Evolutionary conservation across 2,797 vertebrate species (phyloP), one percentile per base, ranked within the genome.

Genomic region (Clarias fuscus): DNA sequence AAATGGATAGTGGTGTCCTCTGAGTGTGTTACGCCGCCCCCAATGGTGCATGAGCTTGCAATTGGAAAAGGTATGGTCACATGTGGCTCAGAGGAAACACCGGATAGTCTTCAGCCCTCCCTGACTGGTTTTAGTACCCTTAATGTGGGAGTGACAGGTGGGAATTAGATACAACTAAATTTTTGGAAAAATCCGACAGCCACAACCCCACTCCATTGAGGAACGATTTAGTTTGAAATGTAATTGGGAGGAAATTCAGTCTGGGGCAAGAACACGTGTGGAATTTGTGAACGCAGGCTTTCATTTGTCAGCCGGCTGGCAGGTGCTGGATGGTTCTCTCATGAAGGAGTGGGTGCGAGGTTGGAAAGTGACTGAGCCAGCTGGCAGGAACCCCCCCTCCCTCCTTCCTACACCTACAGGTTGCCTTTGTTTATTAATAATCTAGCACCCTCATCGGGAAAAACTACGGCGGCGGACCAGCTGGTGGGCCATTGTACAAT

Each of bases 361-460:
- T 80, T 76, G 90, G 48, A 73, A 86, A 82, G 56, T 90, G 77
- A 70, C 89, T 53, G 40, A 85, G 91, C 91, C 93, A 94, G 92
- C 92, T 94, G 93, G 90, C 91, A 84, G 84, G 70, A 73, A 87
- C 65, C 78, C 85, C 22, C 37, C 20, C 10, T 53, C 33, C 37
- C 75, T 59, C 59, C 81, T 82, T 84, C 75, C 82, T 80, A 48
- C 79, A 84, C 86, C 86, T 87, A 90, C 89, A 89, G 92, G 92
- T 87, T 90, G 90, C 88, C 87, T 91, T 93, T 95, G 92, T 94
- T 92, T 92, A 94, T 95, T 93, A 93, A 93, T 90, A 93, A 92
- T 91, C 90, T 91, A 91, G 84, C 80, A 89, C 90, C 88, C 88
- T 91, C 83, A 62, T 87, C 86, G 84, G 88, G 59, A 61, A 65